phyloP scores from a whole-genome alignment of 2,113 vertebrate species.

The Pseudorhombus dupliciocellatus region DNA sequence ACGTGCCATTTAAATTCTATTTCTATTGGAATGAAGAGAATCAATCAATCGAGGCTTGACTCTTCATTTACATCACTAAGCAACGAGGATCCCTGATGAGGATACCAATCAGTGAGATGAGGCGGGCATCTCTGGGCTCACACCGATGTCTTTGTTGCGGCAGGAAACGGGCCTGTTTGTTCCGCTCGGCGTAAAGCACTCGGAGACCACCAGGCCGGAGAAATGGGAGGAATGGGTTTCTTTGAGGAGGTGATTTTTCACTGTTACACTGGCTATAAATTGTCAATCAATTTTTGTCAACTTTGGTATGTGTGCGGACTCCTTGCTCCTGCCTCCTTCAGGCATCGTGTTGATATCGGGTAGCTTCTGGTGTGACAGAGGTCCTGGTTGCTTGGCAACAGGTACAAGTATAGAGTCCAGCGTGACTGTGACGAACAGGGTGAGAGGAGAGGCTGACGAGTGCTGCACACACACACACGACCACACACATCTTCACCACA shows the following conservation, averaged over 20 bases:
- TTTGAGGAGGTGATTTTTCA: slow-evolving; percentile 56
- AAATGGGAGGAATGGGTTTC: slow-evolving; percentile 27
- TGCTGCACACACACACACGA: slow-evolving; percentile 12
- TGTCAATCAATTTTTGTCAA: slow-evolving; percentile 69
- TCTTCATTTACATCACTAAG: slow-evolving; percentile 59
- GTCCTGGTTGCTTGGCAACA: slow-evolving; percentile 77
- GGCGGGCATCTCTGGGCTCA: slow-evolving; percentile 3
- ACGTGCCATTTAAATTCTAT: slow-evolving; percentile 21
- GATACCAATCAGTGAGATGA: slow-evolving; percentile 32
- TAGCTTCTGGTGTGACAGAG: slow-evolving; percentile 62
- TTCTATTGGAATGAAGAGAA: slow-evolving; percentile 23
- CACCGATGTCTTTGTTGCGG: neutral
- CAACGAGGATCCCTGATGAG: slow-evolving; percentile 28
- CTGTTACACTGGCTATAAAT: slow-evolving; percentile 57
- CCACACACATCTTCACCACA: neutral
- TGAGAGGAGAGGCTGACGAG: slow-evolving; percentile 65
- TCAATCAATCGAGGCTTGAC: slow-evolving; percentile 7
- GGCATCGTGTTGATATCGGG: slow-evolving; percentile 51
- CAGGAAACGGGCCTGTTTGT: neutral
- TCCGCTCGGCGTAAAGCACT: neutral
- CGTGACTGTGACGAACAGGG: slow-evolving; percentile 67
- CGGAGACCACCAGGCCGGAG: slow-evolving; percentile 2
- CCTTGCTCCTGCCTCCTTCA: slow-evolving; percentile 44
- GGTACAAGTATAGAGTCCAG: slow-evolving; percentile 65
- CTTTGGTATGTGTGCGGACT: slow-evolving; percentile 48